Conservation (phyloP, 2,888 invertebrate species). For the Cryptophagus acutangulus region DNA sequence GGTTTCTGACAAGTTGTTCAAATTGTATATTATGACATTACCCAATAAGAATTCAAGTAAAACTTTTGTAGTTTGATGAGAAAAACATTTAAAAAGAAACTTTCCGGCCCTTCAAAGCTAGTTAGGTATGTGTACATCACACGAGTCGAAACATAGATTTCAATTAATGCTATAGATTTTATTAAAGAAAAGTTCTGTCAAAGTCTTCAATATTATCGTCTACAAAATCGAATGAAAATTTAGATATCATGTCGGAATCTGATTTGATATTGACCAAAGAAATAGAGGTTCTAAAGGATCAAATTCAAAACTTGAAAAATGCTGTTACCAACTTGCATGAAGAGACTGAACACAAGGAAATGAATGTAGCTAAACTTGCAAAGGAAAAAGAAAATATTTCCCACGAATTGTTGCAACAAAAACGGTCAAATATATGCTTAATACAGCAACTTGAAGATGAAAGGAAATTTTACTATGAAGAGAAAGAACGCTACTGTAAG, state of each 20-base stretch:
- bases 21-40: too few species aligned
- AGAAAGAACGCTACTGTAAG: conserved; percentile 52
- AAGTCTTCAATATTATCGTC: too few species aligned
- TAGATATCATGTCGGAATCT: conserved; percentile 8
- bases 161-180: too few species aligned
- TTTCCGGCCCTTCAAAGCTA: too few species aligned
- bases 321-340: conserved; percentile 48
- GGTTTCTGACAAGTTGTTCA: too few species aligned
- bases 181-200: too few species aligned
- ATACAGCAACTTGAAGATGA: conserved; percentile 55
- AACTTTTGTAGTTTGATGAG: too few species aligned
- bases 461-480: conserved; percentile 52
- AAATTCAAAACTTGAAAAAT: conserved; percentile 49
- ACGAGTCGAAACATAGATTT: too few species aligned
- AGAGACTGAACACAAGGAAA: conserved; percentile 49
- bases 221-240: conserved; percentile 3
- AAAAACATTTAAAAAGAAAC: too few species aligned
- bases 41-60: too few species aligned
- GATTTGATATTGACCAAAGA: too few species aligned
- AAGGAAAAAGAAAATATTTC: conserved; percentile 53
- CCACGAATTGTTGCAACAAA: conserved; percentile 49
- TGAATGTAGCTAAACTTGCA: conserved; percentile 48
- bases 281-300: conserved; percentile 38
- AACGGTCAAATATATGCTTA: conserved; percentile 49
- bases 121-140: too few species aligned